Evolutionary conservation across 2,113 vertebrate genomes (phyloP).

Genomic region (Lamprologus callipterus): DNA sequence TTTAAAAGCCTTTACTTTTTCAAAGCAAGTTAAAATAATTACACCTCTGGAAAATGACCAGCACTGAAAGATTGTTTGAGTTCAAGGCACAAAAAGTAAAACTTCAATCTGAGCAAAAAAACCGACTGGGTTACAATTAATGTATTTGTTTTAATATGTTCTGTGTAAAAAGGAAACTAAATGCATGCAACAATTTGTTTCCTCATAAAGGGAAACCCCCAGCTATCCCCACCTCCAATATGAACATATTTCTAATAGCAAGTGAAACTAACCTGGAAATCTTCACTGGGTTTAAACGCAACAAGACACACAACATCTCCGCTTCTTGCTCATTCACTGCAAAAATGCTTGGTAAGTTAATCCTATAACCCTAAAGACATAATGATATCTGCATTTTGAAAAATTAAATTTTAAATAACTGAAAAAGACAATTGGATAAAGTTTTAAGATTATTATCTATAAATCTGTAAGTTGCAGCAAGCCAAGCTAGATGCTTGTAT

Average conservation of each 20-base stretch:
- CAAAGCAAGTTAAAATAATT: neutral
- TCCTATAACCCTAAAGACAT: neutral
- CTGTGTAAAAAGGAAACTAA: neutral
- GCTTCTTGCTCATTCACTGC: neutral
- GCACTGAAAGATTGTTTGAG: accelerated
- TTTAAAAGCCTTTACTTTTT: neutral
- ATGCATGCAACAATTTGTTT: neutral
- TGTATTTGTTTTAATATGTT: neutral
- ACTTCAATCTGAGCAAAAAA: neutral
- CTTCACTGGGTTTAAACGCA: neutral
- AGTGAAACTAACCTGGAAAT: neutral
- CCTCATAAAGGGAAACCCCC: neutral
- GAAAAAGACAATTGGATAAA: neutral
- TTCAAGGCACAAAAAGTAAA: neutral
- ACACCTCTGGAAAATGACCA: neutral
- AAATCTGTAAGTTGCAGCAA: neutral
- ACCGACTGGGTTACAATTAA: accelerated
- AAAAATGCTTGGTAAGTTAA: neutral
- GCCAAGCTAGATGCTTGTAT: neutral
- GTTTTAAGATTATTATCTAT: neutral
- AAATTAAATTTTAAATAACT: neutral
- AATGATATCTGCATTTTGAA: neutral
- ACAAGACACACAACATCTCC: neutral
- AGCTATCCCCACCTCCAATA: neutral
- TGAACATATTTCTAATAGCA: neutral